Percentiles rank a stretch among this genome's conserved stretches.
Conservation (phyloP, 1,140 invertebrate genomes). For the Cydia amplana region DNA sequence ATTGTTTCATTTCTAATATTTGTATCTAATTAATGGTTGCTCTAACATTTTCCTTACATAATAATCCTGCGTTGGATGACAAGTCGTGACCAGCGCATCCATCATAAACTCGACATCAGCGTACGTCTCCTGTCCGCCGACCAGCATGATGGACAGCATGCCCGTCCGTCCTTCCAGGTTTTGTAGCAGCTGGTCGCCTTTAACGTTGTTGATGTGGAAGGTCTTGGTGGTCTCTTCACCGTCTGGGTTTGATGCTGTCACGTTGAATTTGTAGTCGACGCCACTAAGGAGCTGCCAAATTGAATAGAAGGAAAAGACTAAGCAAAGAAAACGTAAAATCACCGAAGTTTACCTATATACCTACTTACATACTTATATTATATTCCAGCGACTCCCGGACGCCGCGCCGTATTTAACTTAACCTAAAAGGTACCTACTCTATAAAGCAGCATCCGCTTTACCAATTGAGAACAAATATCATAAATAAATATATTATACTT, state of each 20-base stretch:
- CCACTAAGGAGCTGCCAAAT: slow-evolving; percentile 48
- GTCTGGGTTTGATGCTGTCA: slow-evolving; percentile 38
- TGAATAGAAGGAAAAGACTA: not conserved
- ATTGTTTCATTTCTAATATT: not conserved
- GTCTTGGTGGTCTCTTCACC: slow-evolving; percentile 36
- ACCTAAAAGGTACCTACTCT: no score
- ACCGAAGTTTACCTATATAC: no score
- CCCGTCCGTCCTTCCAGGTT: slow-evolving; percentile 45
- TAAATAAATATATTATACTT: no score
- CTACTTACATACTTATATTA: no score
- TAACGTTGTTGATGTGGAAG: slow-evolving; percentile 52
- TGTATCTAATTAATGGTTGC: not conserved
- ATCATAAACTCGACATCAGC: slow-evolving; percentile 46
- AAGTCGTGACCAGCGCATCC: slow-evolving; percentile 50
- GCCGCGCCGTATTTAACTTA: no score
- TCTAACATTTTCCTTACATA: slow-evolving; percentile 42
- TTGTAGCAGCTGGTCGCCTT: slow-evolving; percentile 41
- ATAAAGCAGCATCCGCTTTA: no score
- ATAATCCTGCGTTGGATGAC: slow-evolving; percentile 50
- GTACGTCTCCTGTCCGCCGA: slow-evolving; percentile 44
- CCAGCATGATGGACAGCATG: slow-evolving; percentile 43
- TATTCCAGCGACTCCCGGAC: no score
- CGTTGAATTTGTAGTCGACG: slow-evolving; percentile 50
- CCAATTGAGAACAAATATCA: no score
- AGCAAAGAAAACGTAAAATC: not conserved